Evolutionary conservation across 2,113 vertebrate species (phyloP).

Genomic region (Vulpes ferrilata): DNA sequence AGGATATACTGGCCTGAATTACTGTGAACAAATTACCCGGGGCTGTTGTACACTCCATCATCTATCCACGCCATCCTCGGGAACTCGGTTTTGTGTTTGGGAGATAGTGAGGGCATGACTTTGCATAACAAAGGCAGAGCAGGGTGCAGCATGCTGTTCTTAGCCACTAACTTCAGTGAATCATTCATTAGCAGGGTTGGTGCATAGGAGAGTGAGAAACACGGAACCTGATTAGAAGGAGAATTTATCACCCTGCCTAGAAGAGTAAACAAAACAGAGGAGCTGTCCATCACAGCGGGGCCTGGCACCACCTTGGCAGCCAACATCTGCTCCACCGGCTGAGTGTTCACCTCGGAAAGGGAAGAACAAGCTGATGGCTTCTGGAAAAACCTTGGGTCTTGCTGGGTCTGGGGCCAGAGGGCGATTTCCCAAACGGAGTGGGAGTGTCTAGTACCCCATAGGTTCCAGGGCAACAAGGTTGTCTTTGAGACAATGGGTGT

Average conservation of each 20-base stretch:
- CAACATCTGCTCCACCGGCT: constrained; percentile 57
- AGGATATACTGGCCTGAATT: constrained; percentile 48
- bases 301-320: constrained; percentile 12
- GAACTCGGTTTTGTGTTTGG: constrained; percentile 58
- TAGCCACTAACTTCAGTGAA: not conserved
- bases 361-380: not conserved
- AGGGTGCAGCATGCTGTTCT: not conserved
- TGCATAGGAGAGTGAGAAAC: constrained; percentile 62
- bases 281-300: constrained; percentile 66
- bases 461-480: not conserved
- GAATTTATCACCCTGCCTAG: constrained; percentile 76
- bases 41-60: constrained; percentile 36
- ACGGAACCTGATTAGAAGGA: constrained; percentile 48
- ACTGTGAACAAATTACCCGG: not conserved
- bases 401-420: not conserved
- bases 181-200: constrained; percentile 71
- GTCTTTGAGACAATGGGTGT: not conserved
- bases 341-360: not conserved
- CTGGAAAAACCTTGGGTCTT: not conserved
- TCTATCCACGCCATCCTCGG: not conserved
- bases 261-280: constrained; percentile 70
- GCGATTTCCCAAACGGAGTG: not conserved
- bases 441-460: not conserved
- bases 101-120: constrained; percentile 67
- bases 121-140: constrained; percentile 65